Evolutionary conservation across 2,113 vertebrate genomes (phyloP).

Genomic region (Vanacampus margaritifer): DNA sequence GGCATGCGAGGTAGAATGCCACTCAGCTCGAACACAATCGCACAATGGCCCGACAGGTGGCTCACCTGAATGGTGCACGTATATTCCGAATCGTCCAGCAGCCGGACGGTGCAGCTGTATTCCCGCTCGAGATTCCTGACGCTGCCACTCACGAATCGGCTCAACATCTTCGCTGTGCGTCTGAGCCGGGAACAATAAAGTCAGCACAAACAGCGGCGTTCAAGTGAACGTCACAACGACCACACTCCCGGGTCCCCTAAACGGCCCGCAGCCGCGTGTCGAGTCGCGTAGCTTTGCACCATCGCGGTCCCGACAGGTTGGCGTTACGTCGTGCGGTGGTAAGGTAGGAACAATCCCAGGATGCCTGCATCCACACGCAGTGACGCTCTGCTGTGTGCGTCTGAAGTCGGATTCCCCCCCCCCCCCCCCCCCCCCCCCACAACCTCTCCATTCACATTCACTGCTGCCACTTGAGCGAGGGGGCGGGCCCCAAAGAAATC

Average conservation of each 20-base stretch:
- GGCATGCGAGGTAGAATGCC: slow-evolving; percentile 24
- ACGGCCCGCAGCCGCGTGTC: slow-evolving; percentile 44
- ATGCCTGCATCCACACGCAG: slow-evolving; percentile 62
- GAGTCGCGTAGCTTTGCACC: slow-evolving; percentile 45
- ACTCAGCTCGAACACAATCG: slow-evolving; percentile 3
- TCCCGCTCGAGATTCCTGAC: slow-evolving; percentile 93
- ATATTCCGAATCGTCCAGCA: slow-evolving; percentile 96
- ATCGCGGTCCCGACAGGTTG: slow-evolving; percentile 60
- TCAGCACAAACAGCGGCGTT: slow-evolving; percentile 49
- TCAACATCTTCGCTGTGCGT: slow-evolving; percentile 88
- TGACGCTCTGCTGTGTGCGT: slow-evolving; percentile 32
- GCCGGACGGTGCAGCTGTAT: slow-evolving; percentile 92
- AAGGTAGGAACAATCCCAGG: slow-evolving; percentile 47
- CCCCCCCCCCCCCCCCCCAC: slow-evolving; percentile 68
- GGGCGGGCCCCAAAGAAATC: slow-evolving; percentile 58
- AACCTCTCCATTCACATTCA: slow-evolving; percentile 43
- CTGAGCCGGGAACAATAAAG: slow-evolving; percentile 71
- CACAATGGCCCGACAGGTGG: slow-evolving; percentile 49
- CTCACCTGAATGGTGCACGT: slow-evolving; percentile 93
- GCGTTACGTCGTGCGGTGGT: slow-evolving; percentile 19
- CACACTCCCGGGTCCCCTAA: slow-evolving; percentile 50
- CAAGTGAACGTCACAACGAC: slow-evolving; percentile 68
- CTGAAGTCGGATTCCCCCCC: slow-evolving; percentile 55
- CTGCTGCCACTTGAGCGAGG: slow-evolving; percentile 58
- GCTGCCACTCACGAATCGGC: slow-evolving; percentile 94